Evolutionary conservation across 1,140 invertebrate species (phyloP), one percentile per base, ranked within the genome.

Genomic region (Cyrtorhinus lividipennis): DNA sequence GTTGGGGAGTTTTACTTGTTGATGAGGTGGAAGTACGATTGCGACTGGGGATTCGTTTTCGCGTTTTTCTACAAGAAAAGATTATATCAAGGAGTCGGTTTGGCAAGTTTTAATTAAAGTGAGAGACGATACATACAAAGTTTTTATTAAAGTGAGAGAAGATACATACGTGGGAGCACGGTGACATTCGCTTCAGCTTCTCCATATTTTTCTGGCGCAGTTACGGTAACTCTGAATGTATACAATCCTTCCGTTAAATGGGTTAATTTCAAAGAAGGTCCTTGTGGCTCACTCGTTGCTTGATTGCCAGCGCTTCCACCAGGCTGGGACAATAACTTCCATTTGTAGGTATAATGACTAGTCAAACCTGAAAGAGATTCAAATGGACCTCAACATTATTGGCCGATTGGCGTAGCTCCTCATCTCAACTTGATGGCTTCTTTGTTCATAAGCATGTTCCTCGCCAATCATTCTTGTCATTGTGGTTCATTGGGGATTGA

Each of bases 101-200:
- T n/a, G n/a, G n/a, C n/a, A n/a, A n/a, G n/a, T n/a, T n/a, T n/a
- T n/a, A 62, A 30, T 24, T 2, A 24, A n/a, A n/a, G n/a, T n/a
- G n/a, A 45, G 10, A n/a, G 10, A n/a, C n/a, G 10, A 12, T 45
- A n/a, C 10, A 45, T 45, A 45, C n/a, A 12, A n/a, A 45, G 10
- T n/a, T 12, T 45, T 45, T 45, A n/a, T 45, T 45, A 45, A 45
- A 45, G 10, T n/a, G 10, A 45, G 10, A 45, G 44, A 45, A 10
- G 10, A 61, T 56, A 79, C 78, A 77, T 76, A 86, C 83, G 78
- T 66, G 92, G 88, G 66, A 88, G 72, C 23, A 96, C 92, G n/a
- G 88, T 93, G 1, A 96, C 88, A 74, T 95, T 95, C 0, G 90
- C 91, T 68, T 83, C 83, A 0, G 88, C 85, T 72, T 92, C 87